These are phyloP conservation scores for Hippopotamyrus pictus DNA, from an alignment of 2,797 vertebrate species.

Conservation along the genomic window DNA sequence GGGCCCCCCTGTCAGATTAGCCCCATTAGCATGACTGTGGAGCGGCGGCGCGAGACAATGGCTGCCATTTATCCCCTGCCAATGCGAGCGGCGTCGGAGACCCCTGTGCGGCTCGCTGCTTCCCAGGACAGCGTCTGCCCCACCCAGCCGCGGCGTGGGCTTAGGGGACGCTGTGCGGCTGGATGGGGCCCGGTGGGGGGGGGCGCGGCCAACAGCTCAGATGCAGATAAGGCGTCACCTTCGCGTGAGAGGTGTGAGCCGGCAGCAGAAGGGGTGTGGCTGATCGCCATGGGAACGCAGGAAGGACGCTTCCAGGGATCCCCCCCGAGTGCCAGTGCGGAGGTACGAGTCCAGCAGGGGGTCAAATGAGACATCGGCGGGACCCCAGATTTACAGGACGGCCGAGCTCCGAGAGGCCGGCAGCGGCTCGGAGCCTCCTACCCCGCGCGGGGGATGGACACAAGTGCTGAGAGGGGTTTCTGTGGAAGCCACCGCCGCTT, in stretches of 20 bases:
- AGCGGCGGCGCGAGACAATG: conserved; percentile 64
- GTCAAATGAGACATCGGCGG: neutral
- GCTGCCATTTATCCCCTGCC: conserved; percentile 60
- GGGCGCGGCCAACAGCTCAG: too few species aligned
- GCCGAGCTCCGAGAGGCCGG: neutral
- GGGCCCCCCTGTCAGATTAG: conserved; percentile 65
- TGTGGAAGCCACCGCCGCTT: neutral
- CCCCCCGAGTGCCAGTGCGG: neutral
- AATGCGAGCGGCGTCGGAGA: conserved; percentile 39
- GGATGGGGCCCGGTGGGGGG: neutral
- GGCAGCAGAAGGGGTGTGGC: neutral
- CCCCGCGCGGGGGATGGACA: neutral
- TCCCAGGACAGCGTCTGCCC: conserved; percentile 3
- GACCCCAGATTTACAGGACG: neutral
- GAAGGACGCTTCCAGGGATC: neutral
- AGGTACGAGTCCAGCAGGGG: neutral
- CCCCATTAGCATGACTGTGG: conserved; percentile 70
- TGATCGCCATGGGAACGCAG: neutral
- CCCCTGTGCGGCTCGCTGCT: conserved; percentile 7
- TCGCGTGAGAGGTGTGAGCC: neutral
- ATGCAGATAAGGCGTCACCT: neutral
- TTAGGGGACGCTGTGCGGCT: neutral
- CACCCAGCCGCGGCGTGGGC: neutral
- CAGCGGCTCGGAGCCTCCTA: neutral
- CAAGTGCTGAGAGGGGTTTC: neutral